Evolutionary conservation across 1,140 invertebrate genomes (phyloP), one percentile per base, ranked within the genome.

Genomic region (Galendromus occidentalis): DNA sequence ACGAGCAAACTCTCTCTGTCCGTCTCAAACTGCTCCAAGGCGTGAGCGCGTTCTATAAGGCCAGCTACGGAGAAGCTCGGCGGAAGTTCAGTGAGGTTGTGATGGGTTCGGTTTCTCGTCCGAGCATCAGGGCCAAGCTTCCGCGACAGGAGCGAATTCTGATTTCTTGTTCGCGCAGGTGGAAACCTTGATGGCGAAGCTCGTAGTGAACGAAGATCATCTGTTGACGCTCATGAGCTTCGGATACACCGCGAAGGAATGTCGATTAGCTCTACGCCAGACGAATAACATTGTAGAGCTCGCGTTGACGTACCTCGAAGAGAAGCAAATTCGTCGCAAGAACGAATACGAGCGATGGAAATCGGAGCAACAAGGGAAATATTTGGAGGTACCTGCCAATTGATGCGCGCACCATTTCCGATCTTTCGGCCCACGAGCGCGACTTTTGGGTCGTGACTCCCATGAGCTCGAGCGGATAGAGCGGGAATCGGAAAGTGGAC

Each of bases 11-110:
- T 17, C 20, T 29, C n/a, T 25, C 25, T 6, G 33, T 33, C 17
- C 51, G 51, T 29, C 51, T 59, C 33, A 25, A 59, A 22, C 51
- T 59, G 17, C 51, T 59, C 20, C 25, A 59, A 59, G 51, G 51
- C 14, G 51, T 59, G 51, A 33, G 25, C 14, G 51, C 51, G 6
- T 59, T 59, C 51, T 59, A 59, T 22, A 59, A 59, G 20, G 51
- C 51, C 2, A 18, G 2, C 51, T 59, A 59, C 22, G 20, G 1
- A 25, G 51, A 59, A 12, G 51, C 51, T 17, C 25, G 33, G 25
- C 14, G 4, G 12, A 29, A 2, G 17, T 59, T 59, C 51, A 22
- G 14, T 2, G 33, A 59, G 20, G 51, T 59, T 14, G 4, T 14
- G 6, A 25, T 14, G n/a, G n/a, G n/a, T n/a, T n/a, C n/a, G n/a